Conservation (phyloP, 1,140 invertebrate genomes). For the Calliphora vicina region DNA sequence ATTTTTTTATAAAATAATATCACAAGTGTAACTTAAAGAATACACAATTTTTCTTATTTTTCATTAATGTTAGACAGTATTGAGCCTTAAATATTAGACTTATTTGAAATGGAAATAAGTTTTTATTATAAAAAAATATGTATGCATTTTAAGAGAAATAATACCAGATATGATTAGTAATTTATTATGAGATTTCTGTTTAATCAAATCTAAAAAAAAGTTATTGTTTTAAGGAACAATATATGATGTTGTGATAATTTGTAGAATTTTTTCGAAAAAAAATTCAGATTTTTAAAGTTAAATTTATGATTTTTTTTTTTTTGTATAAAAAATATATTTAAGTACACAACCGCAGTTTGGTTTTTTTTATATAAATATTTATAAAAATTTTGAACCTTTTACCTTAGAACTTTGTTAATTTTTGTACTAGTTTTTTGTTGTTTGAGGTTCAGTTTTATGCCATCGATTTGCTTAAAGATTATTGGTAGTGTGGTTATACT, state of each 20-base stretch:
- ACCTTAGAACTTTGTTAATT: background rate
- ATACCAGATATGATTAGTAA: conserved; percentile 23
- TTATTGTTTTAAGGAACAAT: conserved; percentile 41
- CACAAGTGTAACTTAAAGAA: conserved; percentile 7
- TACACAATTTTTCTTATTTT: background rate
- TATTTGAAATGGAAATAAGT: background rate
- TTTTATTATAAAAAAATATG: background rate
- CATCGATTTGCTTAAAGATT: conserved; percentile 3
- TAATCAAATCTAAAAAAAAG: background rate
- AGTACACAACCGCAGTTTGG: conserved; percentile 40
- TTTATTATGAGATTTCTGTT: background rate
- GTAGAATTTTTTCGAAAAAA: background rate
- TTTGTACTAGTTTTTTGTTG: conserved; percentile 3
- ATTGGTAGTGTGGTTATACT: conserved; percentile 20
- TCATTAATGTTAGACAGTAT: background rate
- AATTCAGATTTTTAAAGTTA: background rate
- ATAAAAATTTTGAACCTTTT: background rate
- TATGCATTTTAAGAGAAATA: too few species aligned
- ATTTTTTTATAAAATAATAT: conserved; percentile 19
- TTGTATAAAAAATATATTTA: conserved; percentile 30
- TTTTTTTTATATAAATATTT: conserved; percentile 15
- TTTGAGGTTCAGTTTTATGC: conserved; percentile 12
- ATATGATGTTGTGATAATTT: conserved; percentile 39
- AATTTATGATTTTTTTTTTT: conserved; percentile 4
- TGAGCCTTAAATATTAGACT: background rate